Conservation (phyloP, 2,888 invertebrate genomes). For the Galeopsomyia nigrocyanea region DNA sequence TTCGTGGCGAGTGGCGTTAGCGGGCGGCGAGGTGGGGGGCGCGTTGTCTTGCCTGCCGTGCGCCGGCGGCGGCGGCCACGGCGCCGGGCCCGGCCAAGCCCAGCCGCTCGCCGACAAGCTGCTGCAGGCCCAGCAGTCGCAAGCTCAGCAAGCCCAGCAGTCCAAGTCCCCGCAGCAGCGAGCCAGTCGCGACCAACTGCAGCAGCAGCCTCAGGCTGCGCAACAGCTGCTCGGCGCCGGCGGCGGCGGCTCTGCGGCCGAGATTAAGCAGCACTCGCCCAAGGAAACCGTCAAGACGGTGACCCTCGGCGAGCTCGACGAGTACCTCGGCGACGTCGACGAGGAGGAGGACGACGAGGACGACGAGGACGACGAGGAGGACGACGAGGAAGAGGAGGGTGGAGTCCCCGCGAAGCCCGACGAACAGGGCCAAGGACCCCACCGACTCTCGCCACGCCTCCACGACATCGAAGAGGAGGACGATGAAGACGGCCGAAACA, state of each 20-base stretch:
- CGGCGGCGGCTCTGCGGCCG: too few relatives aligned
- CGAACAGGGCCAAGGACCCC: constrained; percentile 71
- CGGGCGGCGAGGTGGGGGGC: constrained; percentile 70
- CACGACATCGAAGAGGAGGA: constrained; percentile 89
- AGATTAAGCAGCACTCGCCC: constrained; percentile 36
- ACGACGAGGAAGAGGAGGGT: constrained; percentile 45
- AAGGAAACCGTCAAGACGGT: constrained; percentile 49
- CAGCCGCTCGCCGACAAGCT: constrained; percentile 41
- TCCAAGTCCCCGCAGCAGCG: constrained; percentile 54
- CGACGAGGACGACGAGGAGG: constrained; percentile 50
- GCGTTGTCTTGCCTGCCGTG: constrained; percentile 70
- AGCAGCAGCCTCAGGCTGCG: constrained; percentile 54
- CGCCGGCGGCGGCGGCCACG: constrained; percentile 70
- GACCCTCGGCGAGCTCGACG: constrained; percentile 61
- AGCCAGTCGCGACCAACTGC: constrained; percentile 54
- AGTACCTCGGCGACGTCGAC: constrained; percentile 58
- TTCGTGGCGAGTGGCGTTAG: constrained; percentile 63
- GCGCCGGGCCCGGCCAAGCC: constrained; percentile 59
- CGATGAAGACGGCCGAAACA: constrained; percentile 72
- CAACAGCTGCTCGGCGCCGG: constrained; percentile 7
- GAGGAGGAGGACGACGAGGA: constrained; percentile 49
- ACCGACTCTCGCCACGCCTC: constrained; percentile 79
- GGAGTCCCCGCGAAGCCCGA: constrained; percentile 50
- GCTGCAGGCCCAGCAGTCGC: constrained; percentile 69
- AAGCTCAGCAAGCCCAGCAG: constrained; percentile 57